Evolutionary conservation across 2,888 invertebrate species (phyloP).

Genomic region (Sinohyriopsis cumingii): DNA sequence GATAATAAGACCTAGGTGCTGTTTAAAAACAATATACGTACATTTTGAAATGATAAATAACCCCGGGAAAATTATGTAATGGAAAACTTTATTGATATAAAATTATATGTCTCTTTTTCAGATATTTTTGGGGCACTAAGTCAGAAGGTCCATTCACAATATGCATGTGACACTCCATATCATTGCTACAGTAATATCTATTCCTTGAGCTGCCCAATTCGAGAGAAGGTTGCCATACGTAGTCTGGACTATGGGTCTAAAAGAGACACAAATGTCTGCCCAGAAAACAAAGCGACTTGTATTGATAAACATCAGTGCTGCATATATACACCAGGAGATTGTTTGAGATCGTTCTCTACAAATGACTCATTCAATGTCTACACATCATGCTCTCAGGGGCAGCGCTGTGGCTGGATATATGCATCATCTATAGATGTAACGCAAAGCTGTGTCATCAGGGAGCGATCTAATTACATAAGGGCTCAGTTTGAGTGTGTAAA

Average conservation of each 20-base stretch:
- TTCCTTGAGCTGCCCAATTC: conserved; percentile 40
- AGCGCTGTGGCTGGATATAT: conserved; percentile 40
- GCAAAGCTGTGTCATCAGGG: conserved; percentile 18
- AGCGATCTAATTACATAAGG: conserved; percentile 31
- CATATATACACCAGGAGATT: conserved; percentile 34
- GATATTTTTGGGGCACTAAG: too few species aligned
- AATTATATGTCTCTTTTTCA: too few species aligned
- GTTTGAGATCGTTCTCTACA: conserved; percentile 29
- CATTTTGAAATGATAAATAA: too few species aligned
- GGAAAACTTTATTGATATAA: too few species aligned
- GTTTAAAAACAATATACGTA: too few species aligned
- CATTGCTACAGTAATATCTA: conserved; percentile 27
- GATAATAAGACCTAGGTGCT: too few species aligned
- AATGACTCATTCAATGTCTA: conserved; percentile 34
- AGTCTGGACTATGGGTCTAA: conserved; percentile 41
- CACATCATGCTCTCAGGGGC: conserved; percentile 34
- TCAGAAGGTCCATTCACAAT: not conserved
- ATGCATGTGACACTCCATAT: conserved; percentile 28
- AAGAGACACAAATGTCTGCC: conserved; percentile 30
- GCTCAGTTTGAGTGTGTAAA: conserved; percentile 29
- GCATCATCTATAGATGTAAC: conserved; percentile 30
- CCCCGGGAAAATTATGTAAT: too few species aligned
- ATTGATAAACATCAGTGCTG: conserved; percentile 30
- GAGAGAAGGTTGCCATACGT: conserved; percentile 37
- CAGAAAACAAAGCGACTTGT: conserved; percentile 25